Percentiles rank a stretch among this genome's conserved stretches.
Conservation (phyloP, 2,113 vertebrate species). For the Bucco capensis region DNA sequence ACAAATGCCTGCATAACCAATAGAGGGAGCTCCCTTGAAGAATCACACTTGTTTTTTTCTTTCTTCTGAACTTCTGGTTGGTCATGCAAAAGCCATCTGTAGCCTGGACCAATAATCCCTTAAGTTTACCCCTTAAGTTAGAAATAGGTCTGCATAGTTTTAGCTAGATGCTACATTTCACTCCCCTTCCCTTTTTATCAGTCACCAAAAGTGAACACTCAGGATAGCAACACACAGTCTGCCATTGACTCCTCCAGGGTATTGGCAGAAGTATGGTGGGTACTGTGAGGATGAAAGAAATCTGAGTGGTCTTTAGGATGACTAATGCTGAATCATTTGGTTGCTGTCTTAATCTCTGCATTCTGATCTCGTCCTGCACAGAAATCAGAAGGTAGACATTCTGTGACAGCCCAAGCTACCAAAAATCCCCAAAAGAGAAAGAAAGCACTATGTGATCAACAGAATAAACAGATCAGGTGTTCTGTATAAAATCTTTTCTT, state of each 20-base stretch:
- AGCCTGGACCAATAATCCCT: background rate
- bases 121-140: background rate
- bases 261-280: slow-evolving; percentile 4
- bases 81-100: background rate
- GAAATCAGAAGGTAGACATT: slow-evolving; percentile 20
- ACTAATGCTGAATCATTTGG: slow-evolving; percentile 37
- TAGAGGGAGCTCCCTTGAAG: background rate
- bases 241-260: background rate
- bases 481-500: slow-evolving; percentile 16
- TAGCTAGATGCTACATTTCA: background rate
- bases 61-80: background rate
- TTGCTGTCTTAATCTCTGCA: background rate
- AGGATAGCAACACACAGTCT: background rate
- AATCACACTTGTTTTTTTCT: background rate
- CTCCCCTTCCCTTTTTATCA: background rate
- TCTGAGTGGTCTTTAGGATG: slow-evolving; percentile 23
- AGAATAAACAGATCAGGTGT: slow-evolving; percentile 3
- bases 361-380: slow-evolving; percentile 32
- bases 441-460: slow-evolving; percentile 1
- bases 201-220: background rate
- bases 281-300: background rate
- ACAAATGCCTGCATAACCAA: background rate
- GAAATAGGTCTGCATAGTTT: background rate
- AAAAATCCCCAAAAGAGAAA: background rate
- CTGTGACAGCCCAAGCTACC: background rate